A percentile compares a stretch with the other conserved stretches of the same genome.
Evolutionary conservation across 2,797 vertebrate genomes (phyloP).

Genomic region (Carduelis carduelis): DNA sequence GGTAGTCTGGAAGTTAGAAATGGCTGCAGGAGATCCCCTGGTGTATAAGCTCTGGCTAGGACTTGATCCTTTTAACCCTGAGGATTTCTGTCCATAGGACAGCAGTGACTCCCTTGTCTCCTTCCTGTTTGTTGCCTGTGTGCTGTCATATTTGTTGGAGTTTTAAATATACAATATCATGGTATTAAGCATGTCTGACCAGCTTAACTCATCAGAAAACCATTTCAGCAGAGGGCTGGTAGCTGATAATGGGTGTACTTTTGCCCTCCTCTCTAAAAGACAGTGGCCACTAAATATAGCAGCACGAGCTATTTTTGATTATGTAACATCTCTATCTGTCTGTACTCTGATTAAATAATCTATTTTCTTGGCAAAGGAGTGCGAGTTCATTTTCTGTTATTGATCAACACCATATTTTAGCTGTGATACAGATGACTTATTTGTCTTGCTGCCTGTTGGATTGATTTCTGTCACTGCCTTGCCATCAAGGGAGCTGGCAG

Average conservation of each 20-base stretch:
- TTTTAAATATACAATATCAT: background rate
- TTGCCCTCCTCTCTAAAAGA: background rate
- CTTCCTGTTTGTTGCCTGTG: background rate
- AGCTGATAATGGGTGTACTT: conserved; percentile 19
- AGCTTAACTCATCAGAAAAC: conserved; percentile 27
- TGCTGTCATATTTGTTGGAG: background rate
- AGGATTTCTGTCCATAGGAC: background rate
- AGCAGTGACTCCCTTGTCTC: background rate
- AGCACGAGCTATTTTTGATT: background rate
- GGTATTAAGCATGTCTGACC: background rate
- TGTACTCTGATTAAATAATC: conserved; percentile 54
- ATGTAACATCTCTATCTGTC: conserved; percentile 43
- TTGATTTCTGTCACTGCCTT: conserved; percentile 40
- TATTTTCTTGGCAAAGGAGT: conserved; percentile 54
- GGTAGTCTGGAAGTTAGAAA: background rate
- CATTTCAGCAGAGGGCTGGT: background rate
- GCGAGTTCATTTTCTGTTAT: conserved; percentile 45
- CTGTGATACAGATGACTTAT: conserved; percentile 31
- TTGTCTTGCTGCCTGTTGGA: conserved; percentile 45
- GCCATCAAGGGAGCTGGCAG: background rate
- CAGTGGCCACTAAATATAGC: conserved; percentile 36
- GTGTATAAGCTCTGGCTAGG: background rate
- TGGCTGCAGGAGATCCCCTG: background rate
- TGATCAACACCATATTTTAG: conserved; percentile 51
- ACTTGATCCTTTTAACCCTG: background rate